Evolutionary conservation across 2,113 vertebrate genomes (phyloP), one percentile per base, ranked within the genome.

Genomic region (Hystrix cristata): DNA sequence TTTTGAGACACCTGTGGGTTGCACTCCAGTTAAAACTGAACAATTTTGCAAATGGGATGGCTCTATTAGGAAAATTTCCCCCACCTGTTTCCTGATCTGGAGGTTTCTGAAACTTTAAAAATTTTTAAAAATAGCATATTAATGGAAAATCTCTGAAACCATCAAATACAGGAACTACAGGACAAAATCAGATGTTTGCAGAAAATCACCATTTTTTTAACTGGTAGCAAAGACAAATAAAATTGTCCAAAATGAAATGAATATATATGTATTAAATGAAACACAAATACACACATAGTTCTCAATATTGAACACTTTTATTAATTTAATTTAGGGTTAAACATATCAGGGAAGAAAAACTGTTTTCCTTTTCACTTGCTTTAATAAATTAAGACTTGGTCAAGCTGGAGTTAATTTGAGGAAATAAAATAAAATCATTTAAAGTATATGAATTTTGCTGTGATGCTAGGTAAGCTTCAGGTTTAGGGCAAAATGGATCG

Each of bases 121-220:
- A 65, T 90, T 94, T 76, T 93, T 72, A 94, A 95, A 91, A 16
- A 62, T 83, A 67, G 80, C 84, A 62, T 69, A 71, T 82, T 91
- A 90, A 13, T 34, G 23, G 51, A 74, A 91, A 84, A 72, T 84
- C 15, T 92, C 76, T 94, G 59, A 97, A 95, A 91, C n/a, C 16
- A 88, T 95, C 25, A 79, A 78, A 81, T 80, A 34, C 11, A 78
- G 5, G 55, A 94, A 84, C 23, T 71, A 84, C 11, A 89, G 53
- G 51, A 78, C 90, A 12, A 92, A 90, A 69, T 86, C 55, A 88
- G 53, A 69, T 78, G 62, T 74, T 96, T 95, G 82, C 11, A 72
- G 71, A 94, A 90, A 96, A 81, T 69, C n/a, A 59, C 19, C 21
- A 46, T 86, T 95, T 93, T 88, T 91, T 94, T 94, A 97, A 57